Conservation (phyloP, 2,113 vertebrate genomes). For the Heterocephalus glaber region DNA sequence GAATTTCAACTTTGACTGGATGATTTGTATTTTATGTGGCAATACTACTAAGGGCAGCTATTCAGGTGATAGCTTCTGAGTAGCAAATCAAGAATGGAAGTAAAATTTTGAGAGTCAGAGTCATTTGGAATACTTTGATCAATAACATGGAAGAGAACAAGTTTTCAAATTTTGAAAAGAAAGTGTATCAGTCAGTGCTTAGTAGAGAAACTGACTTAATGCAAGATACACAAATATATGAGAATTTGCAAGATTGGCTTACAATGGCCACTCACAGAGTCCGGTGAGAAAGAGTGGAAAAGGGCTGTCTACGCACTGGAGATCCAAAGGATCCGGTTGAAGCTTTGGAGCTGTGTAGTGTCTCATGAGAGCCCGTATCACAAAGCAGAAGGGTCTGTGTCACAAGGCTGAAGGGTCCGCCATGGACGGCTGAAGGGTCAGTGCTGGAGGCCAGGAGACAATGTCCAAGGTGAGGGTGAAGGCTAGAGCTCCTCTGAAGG, state of each 20-base stretch:
- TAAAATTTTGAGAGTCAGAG: neutral
- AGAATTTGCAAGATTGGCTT: neutral
- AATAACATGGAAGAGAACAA: neutral
- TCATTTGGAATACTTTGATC: neutral
- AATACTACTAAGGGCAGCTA: neutral
- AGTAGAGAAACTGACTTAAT: neutral
- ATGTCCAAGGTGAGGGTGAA: neutral
- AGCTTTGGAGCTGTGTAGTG: neutral
- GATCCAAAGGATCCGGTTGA: neutral
- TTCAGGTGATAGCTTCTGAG: neutral
- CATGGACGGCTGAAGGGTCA: neutral
- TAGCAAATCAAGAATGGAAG: neutral
- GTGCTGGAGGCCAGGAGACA: neutral
- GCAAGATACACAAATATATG: neutral
- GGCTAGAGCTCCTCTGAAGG: neutral
- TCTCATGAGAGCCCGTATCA: neutral
- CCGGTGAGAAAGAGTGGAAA: neutral
- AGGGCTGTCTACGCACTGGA: neutral
- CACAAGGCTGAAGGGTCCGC: neutral
- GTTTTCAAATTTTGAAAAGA: neutral
- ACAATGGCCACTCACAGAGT: too few relatives aligned
- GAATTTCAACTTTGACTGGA: neutral
- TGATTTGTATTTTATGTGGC: neutral
- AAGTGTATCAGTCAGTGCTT: neutral
- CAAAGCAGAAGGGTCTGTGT: neutral